These are phyloP conservation scores for Orchesellides sinensis DNA, from an alignment of 2,888 invertebrate genomes.

Conservation along the genomic window DNA sequence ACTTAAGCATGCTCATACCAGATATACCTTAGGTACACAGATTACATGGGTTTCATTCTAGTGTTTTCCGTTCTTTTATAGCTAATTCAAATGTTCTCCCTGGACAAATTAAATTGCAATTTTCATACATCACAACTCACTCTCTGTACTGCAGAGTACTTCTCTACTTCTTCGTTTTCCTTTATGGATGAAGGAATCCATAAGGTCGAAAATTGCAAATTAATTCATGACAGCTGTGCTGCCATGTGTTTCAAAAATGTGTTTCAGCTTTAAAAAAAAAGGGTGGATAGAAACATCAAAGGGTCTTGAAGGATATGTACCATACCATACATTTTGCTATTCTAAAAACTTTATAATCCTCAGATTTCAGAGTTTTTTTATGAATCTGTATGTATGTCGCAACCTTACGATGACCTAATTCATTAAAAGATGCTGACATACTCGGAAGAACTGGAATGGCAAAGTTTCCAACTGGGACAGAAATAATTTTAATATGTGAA, in stretches of 20 bases:
- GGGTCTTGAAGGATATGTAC: too few species aligned
- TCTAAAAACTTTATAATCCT: too few species aligned
- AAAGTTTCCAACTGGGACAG: too few species aligned
- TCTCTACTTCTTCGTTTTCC: not conserved
- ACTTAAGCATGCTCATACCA: not conserved
- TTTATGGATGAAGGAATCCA: conserved; percentile 29
- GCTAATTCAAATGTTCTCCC: conserved; percentile 19
- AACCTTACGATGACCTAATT: too few species aligned
- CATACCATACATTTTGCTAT: too few species aligned
- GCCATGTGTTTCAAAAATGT: too few species aligned
- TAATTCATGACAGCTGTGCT: conserved; percentile 37
- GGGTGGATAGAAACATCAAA: conserved; percentile 2
- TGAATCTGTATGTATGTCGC: too few species aligned
- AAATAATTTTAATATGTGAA: too few species aligned
- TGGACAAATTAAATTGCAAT: conserved; percentile 47
- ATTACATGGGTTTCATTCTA: not conserved
- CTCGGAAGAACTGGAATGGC: too few species aligned
- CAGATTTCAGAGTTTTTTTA: too few species aligned
- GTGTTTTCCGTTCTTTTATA: not conserved
- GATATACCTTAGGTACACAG: not conserved
- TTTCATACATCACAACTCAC: conserved; percentile 34
- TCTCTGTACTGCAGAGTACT: not conserved
- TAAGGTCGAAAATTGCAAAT: conserved; percentile 39
- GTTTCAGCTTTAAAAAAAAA: too few species aligned
- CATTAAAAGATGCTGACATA: too few species aligned